Percentiles rank a stretch among this genome's conserved stretches.
Evolutionary conservation across 2,113 vertebrate genomes (phyloP).

Genomic region (Ellobius talpinus): DNA sequence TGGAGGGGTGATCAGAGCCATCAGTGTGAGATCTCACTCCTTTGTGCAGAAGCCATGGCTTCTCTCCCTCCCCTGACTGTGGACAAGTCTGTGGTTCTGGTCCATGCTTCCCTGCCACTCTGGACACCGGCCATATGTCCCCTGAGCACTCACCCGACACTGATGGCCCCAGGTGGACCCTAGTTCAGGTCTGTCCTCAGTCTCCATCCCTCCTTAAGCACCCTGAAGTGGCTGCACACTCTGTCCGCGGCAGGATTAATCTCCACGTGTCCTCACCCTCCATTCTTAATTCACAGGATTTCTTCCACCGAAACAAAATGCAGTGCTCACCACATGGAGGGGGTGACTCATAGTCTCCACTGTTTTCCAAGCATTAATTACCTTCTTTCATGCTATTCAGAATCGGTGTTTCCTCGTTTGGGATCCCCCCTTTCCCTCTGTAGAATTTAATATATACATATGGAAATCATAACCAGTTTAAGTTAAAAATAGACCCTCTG

Average conservation of each 20-base stretch:
- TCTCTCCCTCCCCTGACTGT: background rate
- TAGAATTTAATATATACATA: conserved; percentile 71
- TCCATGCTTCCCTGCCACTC: fast-evolving
- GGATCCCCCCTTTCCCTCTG: background rate
- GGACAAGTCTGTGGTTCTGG: background rate
- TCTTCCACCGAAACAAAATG: conserved; percentile 41
- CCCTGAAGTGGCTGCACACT: background rate
- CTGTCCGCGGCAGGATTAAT: background rate
- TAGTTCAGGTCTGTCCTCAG: background rate
- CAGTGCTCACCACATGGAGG: conserved; percentile 57
- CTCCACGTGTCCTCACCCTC: conserved; percentile 6
- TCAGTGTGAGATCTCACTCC: background rate
- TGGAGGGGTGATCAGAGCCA: background rate
- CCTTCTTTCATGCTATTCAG: conserved; percentile 70
- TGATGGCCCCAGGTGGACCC: background rate
- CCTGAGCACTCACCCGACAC: fast-evolving
- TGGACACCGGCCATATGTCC: background rate
- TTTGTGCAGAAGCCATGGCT: background rate
- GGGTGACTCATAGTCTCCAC: conserved; percentile 57
- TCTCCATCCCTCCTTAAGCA: background rate
- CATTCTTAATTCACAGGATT: conserved; percentile 38
- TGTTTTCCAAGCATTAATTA: conserved; percentile 71
- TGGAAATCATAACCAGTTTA: conserved; percentile 74
- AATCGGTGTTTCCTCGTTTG: conserved; percentile 63
- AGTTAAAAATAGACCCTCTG: conserved; percentile 73